A percentile compares a stretch with the other conserved stretches of the same genome.
These are phyloP conservation scores for human (Homo sapiens) DNA, from an alignment of 2,113 vertebrate genomes.

Conservation along the genomic window DNA sequence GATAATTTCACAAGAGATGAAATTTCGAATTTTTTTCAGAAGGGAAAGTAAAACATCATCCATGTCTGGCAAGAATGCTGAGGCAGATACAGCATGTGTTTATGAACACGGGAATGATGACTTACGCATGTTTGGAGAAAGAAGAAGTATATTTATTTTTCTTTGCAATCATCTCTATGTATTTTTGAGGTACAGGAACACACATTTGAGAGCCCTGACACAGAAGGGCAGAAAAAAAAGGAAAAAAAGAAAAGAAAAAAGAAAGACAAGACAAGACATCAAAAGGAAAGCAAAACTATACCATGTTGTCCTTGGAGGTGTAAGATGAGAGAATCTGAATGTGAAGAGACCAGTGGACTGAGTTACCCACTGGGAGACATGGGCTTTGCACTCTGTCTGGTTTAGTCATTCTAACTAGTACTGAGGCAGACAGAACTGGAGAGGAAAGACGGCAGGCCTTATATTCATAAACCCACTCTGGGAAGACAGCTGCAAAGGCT, in stretches of 20 bases:
- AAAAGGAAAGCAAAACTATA: background rate
- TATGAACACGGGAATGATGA: background rate
- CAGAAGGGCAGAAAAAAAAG: background rate
- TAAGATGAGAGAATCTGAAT: background rate
- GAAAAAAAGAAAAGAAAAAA: no score
- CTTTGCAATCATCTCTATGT: background rate
- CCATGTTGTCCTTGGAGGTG: background rate
- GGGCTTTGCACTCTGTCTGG: background rate
- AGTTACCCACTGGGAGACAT: background rate
- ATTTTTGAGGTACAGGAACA: background rate
- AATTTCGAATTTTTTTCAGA: background rate
- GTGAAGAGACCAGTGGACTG: background rate
- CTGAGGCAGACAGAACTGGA: background rate
- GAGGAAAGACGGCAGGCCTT: background rate
- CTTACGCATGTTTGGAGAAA: background rate
- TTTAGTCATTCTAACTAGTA: background rate
- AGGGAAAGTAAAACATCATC: background rate
- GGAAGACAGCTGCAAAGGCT: background rate
- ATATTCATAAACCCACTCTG: background rate
- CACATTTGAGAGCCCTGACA: background rate
- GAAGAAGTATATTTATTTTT: background rate
- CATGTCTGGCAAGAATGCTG: background rate
- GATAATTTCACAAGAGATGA: conserved; percentile 47
- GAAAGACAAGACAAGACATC: background rate
- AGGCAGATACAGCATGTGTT: conserved; percentile 7